Conservation (phyloP, 1,140 invertebrate species). For the Sarcophaga peregrina region DNA sequence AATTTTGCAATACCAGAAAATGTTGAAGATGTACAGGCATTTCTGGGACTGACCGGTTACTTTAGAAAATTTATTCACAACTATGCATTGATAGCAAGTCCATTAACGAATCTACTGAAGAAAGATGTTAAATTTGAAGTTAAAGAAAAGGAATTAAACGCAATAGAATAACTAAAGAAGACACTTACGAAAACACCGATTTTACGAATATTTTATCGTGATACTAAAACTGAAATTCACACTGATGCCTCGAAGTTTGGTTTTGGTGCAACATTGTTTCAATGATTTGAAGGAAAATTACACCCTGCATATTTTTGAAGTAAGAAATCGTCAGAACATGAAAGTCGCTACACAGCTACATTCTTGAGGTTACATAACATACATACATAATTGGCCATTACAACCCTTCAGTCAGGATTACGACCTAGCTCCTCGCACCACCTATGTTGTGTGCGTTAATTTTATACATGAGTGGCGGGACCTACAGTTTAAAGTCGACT, state of each 20-base stretch:
- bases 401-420: too few relatives aligned
- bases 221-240: background rate
- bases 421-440: too few relatives aligned
- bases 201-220: background rate
- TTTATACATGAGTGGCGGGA: too few relatives aligned
- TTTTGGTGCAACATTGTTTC: background rate
- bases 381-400: too few relatives aligned
- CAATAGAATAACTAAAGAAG: background rate
- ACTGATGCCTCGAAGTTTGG: background rate
- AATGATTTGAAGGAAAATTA: background rate
- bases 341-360: too few relatives aligned
- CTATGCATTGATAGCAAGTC: background rate
- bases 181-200: background rate
- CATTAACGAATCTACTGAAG: background rate
- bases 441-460: too few relatives aligned
- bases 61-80: slow-evolving; percentile 8
- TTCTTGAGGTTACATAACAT: too few relatives aligned
- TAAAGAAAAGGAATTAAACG: background rate
- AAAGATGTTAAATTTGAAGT: background rate
- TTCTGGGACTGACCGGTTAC: background rate
- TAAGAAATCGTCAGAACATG: too few relatives aligned
- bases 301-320: too few relatives aligned
- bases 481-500: too few relatives aligned
- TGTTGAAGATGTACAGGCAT: background rate
- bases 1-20: background rate